phyloP scores from a whole-genome alignment of 1,140 invertebrate genomes.

The Heliconius hewitsoni region DNA sequence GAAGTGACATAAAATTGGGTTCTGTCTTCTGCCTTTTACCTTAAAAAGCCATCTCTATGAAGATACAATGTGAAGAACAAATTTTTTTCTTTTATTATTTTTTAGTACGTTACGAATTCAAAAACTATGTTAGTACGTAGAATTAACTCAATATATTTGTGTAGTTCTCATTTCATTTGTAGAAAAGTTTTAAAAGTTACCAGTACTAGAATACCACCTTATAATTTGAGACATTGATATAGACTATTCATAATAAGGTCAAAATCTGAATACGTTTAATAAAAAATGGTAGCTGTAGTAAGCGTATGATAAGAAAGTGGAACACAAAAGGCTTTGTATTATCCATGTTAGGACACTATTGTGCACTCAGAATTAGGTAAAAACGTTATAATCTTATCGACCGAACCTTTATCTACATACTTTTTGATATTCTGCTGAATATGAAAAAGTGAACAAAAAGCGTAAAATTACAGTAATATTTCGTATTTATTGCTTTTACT shows the following conservation, averaged over 20 bases:
- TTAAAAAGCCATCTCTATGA: too few relatives aligned
- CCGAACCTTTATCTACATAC: slow-evolving; percentile 17
- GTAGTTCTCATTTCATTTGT: too few relatives aligned
- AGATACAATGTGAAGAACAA: too few relatives aligned
- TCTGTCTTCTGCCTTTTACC: too few relatives aligned
- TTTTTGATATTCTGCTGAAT: neutral
- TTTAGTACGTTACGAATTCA: too few relatives aligned
- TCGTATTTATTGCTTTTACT: too few relatives aligned
- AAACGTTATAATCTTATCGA: slow-evolving; percentile 30
- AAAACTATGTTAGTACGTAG: too few relatives aligned
- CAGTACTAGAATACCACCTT: too few relatives aligned
- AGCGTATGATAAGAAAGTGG: slow-evolving; percentile 15
- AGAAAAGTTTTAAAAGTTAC: too few relatives aligned
- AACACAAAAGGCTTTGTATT: slow-evolving; percentile 9
- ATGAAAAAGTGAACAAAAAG: neutral
- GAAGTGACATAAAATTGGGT: too few relatives aligned
- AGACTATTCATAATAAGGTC: neutral
- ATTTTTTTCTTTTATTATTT: too few relatives aligned
- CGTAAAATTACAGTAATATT: neutral
- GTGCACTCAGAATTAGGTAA: slow-evolving; percentile 14
- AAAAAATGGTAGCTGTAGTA: neutral
- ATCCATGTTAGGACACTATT: neutral
- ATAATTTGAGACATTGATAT: neutral
- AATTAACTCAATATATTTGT: too few relatives aligned
- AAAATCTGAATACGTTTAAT: neutral